Evolutionary conservation across 2,113 vertebrate species (phyloP), one percentile per base, ranked within the genome.

Genomic region (Gasterosteus nipponicus): DNA sequence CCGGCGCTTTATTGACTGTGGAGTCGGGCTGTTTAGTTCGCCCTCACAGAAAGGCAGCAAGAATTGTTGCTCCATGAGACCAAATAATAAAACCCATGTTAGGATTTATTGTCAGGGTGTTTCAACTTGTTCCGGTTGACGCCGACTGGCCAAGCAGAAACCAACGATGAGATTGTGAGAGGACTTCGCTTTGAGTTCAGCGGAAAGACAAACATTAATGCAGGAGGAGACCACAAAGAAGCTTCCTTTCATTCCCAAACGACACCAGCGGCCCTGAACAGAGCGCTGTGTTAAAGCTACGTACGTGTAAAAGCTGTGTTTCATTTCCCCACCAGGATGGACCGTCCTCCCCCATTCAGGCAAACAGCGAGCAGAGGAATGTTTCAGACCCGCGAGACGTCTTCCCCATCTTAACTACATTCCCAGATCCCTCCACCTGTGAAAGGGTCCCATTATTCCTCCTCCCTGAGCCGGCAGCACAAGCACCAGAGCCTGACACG

Each of bases 401-500:
- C 79, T 69, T 87, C 59, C 73, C 62, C 69, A 81, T 85, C 80
- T 83, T 90, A 89, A 92, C 79, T 80, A 75, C 86, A 86, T 92
- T 91, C 85, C 83, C 85, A 84, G 82, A 91, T 77, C 53, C 73
- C 69, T 84, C 76, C 73, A 84, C 78, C 78, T 87, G 83, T 92
- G 86, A 93, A 93, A 90, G 91, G 83, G 84, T 88, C 76, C 76
- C 83, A 89, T 92, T 93, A 89, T 92, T 76, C 85, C 78, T 60
- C 53, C 33, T 66, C 15, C 42, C 62, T 64, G 22, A 3, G 26
- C 42, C 42, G 35, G 38, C 60, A 62, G n/a, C 38, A 8, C 4
- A 6, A 22, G 12, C 11, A 31, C 53, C 41, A 67, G 63, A 74
- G 33, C 61, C 69, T 64, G 74, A 31, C 73, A 66, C 31, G 10